A percentile compares a stretch with the other conserved stretches of the same genome.
These are phyloP conservation scores for Thermophis baileyi DNA, from an alignment of 2,113 vertebrate genomes.

Conservation along the genomic window DNA sequence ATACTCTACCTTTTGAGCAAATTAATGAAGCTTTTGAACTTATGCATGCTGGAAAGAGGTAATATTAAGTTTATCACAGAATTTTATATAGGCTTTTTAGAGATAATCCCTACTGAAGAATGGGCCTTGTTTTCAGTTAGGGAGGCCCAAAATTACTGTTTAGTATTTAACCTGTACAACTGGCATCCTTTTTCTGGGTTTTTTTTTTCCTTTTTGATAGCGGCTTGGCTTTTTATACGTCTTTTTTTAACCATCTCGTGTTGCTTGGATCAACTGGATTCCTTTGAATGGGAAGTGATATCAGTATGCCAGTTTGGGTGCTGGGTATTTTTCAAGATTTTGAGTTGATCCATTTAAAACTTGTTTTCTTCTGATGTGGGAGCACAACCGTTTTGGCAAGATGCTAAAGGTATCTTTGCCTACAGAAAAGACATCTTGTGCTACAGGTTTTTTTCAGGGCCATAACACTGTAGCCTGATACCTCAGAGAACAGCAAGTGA, in stretches of 20 bases:
- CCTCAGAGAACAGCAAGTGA: not conserved
- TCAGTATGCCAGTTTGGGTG: not conserved
- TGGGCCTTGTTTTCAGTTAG: not conserved
- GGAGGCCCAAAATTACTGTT: not conserved
- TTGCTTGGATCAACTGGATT: not conserved
- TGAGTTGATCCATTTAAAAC: not conserved
- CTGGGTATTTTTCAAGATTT: not conserved
- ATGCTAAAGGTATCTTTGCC: not conserved
- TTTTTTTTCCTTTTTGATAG: not conserved
- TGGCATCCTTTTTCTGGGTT: not conserved
- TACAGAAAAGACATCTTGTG: not conserved
- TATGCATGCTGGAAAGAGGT: constrained; percentile 77
- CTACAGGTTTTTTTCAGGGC: not conserved
- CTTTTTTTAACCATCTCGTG: not conserved
- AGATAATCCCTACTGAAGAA: not conserved
- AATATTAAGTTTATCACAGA: not conserved
- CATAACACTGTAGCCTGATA: not conserved
- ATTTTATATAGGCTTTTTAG: not conserved
- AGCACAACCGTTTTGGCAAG: not conserved
- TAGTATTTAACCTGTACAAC: not conserved
- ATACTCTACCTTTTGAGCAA: constrained; percentile 70
- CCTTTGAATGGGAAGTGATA: not conserved
- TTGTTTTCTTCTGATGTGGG: not conserved
- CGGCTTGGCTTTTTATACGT: not conserved
- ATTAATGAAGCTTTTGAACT: constrained; percentile 79